These are phyloP conservation scores for Nyctalus aviator DNA, from an alignment of 2,797 vertebrate genomes.

Conservation along the genomic window DNA sequence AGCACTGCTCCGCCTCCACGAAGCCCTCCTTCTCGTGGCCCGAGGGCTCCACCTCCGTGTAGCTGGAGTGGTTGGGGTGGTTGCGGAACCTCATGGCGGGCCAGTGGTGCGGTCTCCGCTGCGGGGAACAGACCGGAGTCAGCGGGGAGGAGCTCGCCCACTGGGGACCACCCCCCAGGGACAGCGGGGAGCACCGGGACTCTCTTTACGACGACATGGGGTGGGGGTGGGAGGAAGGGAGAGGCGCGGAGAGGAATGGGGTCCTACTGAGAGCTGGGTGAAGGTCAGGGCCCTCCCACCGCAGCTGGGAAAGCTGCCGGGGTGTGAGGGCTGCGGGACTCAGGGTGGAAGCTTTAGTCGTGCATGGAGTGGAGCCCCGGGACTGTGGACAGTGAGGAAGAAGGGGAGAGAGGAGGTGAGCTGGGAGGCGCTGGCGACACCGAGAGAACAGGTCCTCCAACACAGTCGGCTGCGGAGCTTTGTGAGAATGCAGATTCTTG, in stretches of 20 bases:
- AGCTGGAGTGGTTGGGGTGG: conserved; percentile 88
- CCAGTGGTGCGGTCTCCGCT: conserved; percentile 93
- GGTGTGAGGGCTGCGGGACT: background rate
- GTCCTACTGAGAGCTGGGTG: background rate
- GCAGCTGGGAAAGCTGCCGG: background rate
- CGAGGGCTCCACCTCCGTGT: conserved; percentile 92
- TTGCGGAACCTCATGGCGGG: conserved; percentile 93
- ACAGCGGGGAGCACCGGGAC: background rate
- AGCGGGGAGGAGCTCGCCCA: background rate
- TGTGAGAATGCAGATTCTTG: background rate
- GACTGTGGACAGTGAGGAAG: background rate
- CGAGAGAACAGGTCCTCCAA: background rate
- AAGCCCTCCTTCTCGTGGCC: conserved; percentile 95
- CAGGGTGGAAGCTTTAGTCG: background rate
- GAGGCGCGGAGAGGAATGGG: background rate
- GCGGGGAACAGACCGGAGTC: conserved; percentile 52
- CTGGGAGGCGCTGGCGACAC: background rate
- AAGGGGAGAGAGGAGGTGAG: background rate
- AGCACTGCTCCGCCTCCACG: conserved; percentile 91
- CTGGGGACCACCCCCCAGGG: background rate
- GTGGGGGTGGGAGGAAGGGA: background rate
- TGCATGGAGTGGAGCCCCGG: fast-evolving
- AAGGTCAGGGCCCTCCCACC: background rate
- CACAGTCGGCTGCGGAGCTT: background rate
- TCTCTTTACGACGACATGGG: background rate